These are phyloP conservation scores for Parauchenoglanis ngamensis DNA, from an alignment of 2,797 vertebrate genomes.

Conservation along the genomic window DNA sequence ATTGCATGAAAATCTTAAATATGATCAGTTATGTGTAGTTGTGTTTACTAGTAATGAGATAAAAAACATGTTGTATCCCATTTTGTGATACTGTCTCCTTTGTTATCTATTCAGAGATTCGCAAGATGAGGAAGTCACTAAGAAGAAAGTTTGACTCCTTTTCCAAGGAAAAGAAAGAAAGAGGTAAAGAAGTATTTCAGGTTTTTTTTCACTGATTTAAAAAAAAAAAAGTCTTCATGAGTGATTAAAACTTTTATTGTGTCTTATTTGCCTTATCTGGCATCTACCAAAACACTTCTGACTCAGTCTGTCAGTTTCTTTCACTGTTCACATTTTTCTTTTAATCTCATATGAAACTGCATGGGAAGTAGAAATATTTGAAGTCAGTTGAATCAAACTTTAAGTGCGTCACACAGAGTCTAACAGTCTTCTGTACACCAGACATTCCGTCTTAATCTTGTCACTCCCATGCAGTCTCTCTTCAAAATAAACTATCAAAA, in stretches of 20 bases:
- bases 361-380: neutral
- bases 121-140: slow-evolving; percentile 80
- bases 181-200: slow-evolving; percentile 66
- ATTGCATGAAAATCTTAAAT: neutral
- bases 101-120: slow-evolving; percentile 66
- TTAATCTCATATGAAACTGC: neutral
- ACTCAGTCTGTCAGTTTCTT: slow-evolving; percentile 12
- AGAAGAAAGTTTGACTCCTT: slow-evolving; percentile 84
- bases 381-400: slow-evolving; percentile 13
- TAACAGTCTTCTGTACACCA: neutral
- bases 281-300: slow-evolving; percentile 14
- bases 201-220: slow-evolving; percentile 12
- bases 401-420: neutral
- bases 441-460: slow-evolving; percentile 24
- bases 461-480: slow-evolving; percentile 17
- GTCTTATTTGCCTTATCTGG: slow-evolving; percentile 11
- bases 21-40: neutral
- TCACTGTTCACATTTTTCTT: neutral
- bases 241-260: slow-evolving; percentile 8
- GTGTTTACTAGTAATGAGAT: neutral
- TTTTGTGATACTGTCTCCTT: slow-evolving; percentile 16
- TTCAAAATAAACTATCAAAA: slow-evolving; percentile 17
- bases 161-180: slow-evolving; percentile 85
- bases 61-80: neutral
- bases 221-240: neutral